Evolutionary conservation across 2,797 vertebrate genomes (phyloP).

Genomic region (Eutrigla gurnardus): DNA sequence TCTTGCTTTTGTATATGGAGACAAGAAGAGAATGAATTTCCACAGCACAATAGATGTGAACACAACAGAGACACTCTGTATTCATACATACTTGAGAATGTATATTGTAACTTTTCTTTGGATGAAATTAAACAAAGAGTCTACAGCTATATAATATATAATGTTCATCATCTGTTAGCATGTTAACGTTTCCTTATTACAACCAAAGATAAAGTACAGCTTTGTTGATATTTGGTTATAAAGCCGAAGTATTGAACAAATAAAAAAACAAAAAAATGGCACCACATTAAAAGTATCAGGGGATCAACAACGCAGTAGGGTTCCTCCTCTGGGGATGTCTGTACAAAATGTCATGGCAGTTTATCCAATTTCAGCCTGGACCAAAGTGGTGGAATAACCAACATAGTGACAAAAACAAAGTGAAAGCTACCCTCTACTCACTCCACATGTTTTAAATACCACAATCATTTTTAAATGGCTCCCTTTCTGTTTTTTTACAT

Average conservation of each 20-base stretch:
- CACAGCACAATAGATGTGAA: not conserved
- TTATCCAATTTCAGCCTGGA: not conserved
- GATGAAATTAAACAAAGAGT: not conserved
- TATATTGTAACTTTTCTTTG: constrained; percentile 8
- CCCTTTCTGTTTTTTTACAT: constrained; percentile 1
- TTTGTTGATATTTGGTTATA: not conserved
- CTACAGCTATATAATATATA: not conserved
- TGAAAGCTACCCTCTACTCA: constrained; percentile 11
- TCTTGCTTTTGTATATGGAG: constrained; percentile 21
- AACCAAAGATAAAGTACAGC: not conserved
- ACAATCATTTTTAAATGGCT: constrained; percentile 37
- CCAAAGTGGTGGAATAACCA: not conserved
- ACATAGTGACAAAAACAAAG: not conserved
- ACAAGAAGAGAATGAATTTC: constrained; percentile 12
- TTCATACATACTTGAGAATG: not conserved
- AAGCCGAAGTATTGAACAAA: not conserved
- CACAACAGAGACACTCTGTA: not conserved
- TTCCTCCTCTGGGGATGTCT: constrained; percentile 2
- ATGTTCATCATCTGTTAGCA: no score
- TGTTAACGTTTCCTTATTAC: not conserved
- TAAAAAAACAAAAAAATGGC: not conserved
- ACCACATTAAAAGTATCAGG: not conserved
- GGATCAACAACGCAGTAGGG: not conserved
- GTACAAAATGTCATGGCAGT: not conserved
- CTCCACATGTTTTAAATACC: constrained; percentile 31